These are phyloP conservation scores for Lycodopsis pacificus DNA, from an alignment of 2,797 vertebrate genomes.

Conservation along the genomic window DNA sequence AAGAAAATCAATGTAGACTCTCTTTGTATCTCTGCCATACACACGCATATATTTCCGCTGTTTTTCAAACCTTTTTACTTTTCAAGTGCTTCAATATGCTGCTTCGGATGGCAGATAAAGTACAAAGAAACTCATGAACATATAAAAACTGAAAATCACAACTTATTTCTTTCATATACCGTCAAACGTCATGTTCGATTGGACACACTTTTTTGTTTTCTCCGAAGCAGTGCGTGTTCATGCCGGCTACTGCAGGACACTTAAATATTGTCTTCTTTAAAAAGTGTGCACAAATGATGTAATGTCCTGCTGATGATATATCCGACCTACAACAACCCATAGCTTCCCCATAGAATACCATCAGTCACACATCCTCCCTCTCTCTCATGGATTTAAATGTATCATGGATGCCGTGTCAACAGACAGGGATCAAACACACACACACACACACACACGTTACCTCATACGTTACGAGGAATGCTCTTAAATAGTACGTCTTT, in stretches of 20 bases:
- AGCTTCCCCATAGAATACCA: background rate
- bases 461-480: background rate
- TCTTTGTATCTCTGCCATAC: background rate
- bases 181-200: background rate
- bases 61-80: background rate
- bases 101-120: background rate
- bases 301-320: background rate
- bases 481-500: background rate
- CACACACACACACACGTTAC: conserved; percentile 56
- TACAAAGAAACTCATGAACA: background rate
- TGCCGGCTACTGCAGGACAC: background rate
- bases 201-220: background rate
- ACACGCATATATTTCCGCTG: background rate
- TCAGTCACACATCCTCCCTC: background rate
- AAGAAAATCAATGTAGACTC: conserved; percentile 55
- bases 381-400: conserved; percentile 26
- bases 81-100: background rate
- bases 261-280: background rate
- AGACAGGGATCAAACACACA: conserved; percentile 61
- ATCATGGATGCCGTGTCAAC: conserved; percentile 37
- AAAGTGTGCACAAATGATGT: background rate
- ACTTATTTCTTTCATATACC: background rate
- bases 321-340: background rate
- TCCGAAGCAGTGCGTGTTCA: background rate
- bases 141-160: background rate